These are phyloP conservation scores for Bufo bufo DNA, from an alignment of 2,113 vertebrate species.

Conservation along the genomic window DNA sequence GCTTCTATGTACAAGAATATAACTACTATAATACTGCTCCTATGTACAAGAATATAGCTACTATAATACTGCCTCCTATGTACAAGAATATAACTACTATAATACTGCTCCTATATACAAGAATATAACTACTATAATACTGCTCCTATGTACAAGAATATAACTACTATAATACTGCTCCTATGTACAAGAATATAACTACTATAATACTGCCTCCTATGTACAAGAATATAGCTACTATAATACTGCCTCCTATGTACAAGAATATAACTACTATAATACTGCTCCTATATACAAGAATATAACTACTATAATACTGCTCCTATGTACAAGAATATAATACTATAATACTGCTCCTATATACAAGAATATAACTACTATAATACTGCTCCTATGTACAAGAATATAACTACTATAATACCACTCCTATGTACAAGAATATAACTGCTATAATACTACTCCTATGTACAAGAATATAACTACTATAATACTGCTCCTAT, in stretches of 20 bases:
- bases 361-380: constrained; percentile 6
- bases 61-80: no score
- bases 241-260: not conserved
- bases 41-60: no score
- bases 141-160: not conserved
- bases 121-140: constrained; percentile 12
- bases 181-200: constrained; percentile 1
- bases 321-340: not conserved
- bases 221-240: constrained; percentile 6
- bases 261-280: constrained; percentile 8
- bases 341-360: not conserved
- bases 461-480: no score
- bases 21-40: no score
- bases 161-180: constrained; percentile 16
- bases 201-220: not conserved
- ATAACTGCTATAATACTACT: not conserved
- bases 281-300: not conserved
- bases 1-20: no score
- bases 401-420: not conserved
- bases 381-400: not conserved
- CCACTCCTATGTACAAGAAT: not conserved
- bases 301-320: constrained; percentile 10
- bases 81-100: constrained; percentile 13
- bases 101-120: not conserved
- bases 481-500: not conserved